Base-by-base conservation (phyloP, 2,797 vertebrate genomes). In the Gambelia wislizenii region DNA sequence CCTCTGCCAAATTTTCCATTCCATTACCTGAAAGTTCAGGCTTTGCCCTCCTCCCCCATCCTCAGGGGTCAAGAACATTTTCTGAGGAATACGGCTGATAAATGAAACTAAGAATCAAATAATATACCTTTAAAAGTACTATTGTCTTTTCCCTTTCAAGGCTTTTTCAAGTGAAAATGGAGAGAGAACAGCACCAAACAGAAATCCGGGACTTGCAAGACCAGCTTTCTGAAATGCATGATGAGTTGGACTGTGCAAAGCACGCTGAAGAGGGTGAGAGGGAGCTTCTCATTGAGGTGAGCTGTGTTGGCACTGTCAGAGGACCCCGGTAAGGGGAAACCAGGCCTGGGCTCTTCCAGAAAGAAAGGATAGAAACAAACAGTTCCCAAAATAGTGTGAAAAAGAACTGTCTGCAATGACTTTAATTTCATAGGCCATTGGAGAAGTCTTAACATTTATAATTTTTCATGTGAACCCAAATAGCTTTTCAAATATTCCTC, bases 211-310 rank as follows among this genome's bases (percentile, higher is more conserved):
- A 99, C 95, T 97, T 99, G 95, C 98, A 99, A 95, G 99, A 99
- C 90, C 99, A 99, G 95, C 98, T 99, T 85, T 99, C 99, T 0
- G 99, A 99, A 96, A 99, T 99, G 99, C 99, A 99, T 0, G 99
- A 99, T 42, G 99, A 99, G 93, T 96, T 99, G 39, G 99, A 99
- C 95, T 95, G 94, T 0, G 98, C 99, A 80, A 99, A 99, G 94
- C 97, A 93, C 64, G 95, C 96, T 0, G 98, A 98, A 87, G 97
- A 97, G 64, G 92, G 95, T 72, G 98, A 99, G 94, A 98, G 97
- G 86, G 98, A 98, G 67, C 93, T 96, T 87, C 96, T 99, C 42
- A 96, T 98, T 88, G 97, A 98, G 98, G 99, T 99, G 94, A 97
- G 96, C 89, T 20, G 64, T 0, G 33, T 83, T 13, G 54, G 18